Evolutionary conservation across 2,113 vertebrate species (phyloP).

Genomic region (Vulpes lagopus): DNA sequence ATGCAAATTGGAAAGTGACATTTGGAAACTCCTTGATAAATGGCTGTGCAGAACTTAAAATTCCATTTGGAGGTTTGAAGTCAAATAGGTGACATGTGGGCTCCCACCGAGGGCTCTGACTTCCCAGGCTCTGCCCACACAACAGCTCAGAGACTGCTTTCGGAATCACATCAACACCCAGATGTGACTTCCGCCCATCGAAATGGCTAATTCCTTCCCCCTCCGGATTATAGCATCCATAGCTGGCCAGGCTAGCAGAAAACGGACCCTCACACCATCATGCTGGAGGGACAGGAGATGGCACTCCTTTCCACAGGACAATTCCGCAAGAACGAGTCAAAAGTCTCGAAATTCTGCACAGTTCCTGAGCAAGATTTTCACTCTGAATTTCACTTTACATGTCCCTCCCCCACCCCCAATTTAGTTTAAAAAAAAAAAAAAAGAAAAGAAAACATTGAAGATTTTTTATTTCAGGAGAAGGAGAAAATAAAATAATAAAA

Average conservation of each 20-base stretch:
- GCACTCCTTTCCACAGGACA: accelerated
- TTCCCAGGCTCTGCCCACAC: not conserved
- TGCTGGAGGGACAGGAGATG: not conserved
- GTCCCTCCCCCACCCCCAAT: too few species aligned
- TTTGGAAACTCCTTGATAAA: slow-evolving; percentile 75
- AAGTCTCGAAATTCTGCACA: not conserved
- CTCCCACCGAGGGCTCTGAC: not conserved
- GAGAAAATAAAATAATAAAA: slow-evolving; percentile 1
- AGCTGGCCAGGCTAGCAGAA: not conserved
- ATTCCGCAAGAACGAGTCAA: not conserved
- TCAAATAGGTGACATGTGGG: not conserved
- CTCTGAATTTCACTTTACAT: not conserved
- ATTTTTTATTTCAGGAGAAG: slow-evolving; percentile 20
- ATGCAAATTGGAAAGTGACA: slow-evolving; percentile 65
- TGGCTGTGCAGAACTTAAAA: slow-evolving; percentile 40
- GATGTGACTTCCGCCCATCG: not conserved
- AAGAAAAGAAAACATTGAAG: not conserved
- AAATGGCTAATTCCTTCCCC: not conserved
- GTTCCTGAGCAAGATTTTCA: slow-evolving; percentile 20
- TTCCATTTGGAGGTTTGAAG: slow-evolving; percentile 48
- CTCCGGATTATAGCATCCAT: not conserved
- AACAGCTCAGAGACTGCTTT: not conserved
- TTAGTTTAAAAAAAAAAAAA: not conserved
- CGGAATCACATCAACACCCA: not conserved
- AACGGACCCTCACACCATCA: not conserved